Evolutionary conservation across 2,113 vertebrate genomes (phyloP).

Genomic region (Poeciliopsis retropinna): DNA sequence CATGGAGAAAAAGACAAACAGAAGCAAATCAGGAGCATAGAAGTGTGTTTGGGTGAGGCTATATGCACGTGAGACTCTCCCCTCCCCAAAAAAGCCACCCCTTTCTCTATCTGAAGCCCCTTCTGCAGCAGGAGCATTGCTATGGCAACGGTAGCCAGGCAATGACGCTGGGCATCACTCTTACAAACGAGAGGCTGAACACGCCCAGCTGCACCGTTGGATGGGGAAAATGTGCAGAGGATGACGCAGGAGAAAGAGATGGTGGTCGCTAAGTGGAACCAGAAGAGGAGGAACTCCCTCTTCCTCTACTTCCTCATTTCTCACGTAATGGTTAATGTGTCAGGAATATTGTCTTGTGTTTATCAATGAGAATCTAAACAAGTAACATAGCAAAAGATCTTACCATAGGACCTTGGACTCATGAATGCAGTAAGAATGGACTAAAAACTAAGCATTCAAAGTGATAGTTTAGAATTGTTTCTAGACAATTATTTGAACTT

Average conservation of each 20-base stretch:
- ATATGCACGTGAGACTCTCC: slow-evolving; percentile 31
- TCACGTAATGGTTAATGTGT: no score
- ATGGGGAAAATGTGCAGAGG: not conserved
- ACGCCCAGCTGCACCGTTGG: slow-evolving; percentile 30
- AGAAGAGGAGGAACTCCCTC: not conserved
- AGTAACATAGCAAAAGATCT: no score
- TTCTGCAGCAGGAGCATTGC: slow-evolving; percentile 42
- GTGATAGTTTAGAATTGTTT: not conserved
- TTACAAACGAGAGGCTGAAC: slow-evolving; percentile 26
- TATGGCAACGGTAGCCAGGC: slow-evolving; percentile 42
- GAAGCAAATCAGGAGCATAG: slow-evolving; percentile 13
- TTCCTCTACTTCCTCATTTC: no score
- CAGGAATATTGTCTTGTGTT: no score
- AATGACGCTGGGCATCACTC: slow-evolving; percentile 49
- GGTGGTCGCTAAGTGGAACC: slow-evolving; percentile 3
- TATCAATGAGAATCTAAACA: no score
- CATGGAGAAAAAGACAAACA: slow-evolving; percentile 14
- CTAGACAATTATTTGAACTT: no score
- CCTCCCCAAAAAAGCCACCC: slow-evolving; percentile 6
- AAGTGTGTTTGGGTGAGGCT: slow-evolving; percentile 20
- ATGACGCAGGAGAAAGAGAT: not conserved
- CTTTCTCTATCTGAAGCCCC: slow-evolving; percentile 30
- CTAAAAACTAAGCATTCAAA: not conserved
- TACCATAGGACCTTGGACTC: not conserved
- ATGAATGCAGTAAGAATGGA: not conserved